A percentile compares a stretch with the other conserved stretches of the same genome.
Evolutionary conservation across 2,113 vertebrate genomes (phyloP).

Genomic region (Vanacampus margaritifer): DNA sequence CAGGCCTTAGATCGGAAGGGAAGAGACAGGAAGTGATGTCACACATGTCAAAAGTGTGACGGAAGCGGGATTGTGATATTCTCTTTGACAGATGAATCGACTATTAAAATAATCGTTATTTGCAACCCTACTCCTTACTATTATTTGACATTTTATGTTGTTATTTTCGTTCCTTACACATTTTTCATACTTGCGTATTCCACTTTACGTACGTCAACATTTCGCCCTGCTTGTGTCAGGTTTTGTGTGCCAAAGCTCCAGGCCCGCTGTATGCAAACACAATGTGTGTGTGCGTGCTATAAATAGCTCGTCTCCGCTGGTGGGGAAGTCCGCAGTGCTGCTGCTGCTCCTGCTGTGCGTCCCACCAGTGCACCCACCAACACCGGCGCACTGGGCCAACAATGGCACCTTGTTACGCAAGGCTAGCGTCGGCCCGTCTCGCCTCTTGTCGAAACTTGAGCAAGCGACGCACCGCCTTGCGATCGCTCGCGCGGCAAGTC

Average conservation of each 20-base stretch:
- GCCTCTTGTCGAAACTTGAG: neutral
- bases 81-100: too few species aligned
- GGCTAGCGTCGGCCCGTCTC: neutral
- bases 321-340: slow-evolving; percentile 68
- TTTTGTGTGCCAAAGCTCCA: neutral
- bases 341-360: slow-evolving; percentile 47
- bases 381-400: slow-evolving; percentile 16
- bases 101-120: too few species aligned
- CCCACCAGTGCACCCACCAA: slow-evolving; percentile 47
- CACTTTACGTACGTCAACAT: neutral
- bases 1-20: too few species aligned
- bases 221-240: neutral
- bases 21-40: too few species aligned
- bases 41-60: too few species aligned
- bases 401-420: neutral
- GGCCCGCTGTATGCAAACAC: neutral
- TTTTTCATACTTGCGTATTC: neutral
- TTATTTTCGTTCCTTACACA: neutral
- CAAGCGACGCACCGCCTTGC: neutral
- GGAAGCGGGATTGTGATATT: too few species aligned
- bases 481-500: neutral
- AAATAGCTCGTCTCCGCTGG: slow-evolving; percentile 63
- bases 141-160: neutral
- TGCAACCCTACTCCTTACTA: too few species aligned
- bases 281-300: slow-evolving; percentile 45